Base-by-base conservation (phyloP, 2,113 vertebrate genomes). In the Gadus chalcogrammus region DNA sequence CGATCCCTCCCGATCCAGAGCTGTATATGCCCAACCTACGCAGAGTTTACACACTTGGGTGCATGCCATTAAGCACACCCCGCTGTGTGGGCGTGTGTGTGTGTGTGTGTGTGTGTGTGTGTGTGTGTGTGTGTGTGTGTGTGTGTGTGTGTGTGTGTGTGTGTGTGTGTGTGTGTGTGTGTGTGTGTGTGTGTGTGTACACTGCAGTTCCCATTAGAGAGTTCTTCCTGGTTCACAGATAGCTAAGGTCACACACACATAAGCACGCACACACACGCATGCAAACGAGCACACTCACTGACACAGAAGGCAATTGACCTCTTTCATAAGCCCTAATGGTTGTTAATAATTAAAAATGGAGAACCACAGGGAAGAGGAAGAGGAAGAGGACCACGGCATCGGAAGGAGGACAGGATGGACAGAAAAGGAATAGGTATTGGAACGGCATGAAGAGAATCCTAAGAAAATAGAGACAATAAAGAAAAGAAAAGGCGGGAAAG, bases 271-370 rank as follows among this genome's bases (percentile, higher is more conserved):
- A 52, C 56, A 31, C 61, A 58, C 15, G 64, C 60, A 52, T 16
- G 24, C 52, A 67, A 53, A 31, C 28, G 61, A 35, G 65, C 63
- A 69, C 59, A 79, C 60, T 63, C 79, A 72, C 66, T 71, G 70
- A 68, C 69, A 72, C 68, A 70, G 77, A 76, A 76, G 53, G 38
- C 73, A 68, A 79, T 69, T 78, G 81, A 73, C 72, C 67, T 71
- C 67, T 65, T 81, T 77, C 67, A 80, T 27, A 65, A 77, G 73
- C 74, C 61, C 6, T 72, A 18, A 62, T 61, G 72, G 61, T 66
- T 72, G 70, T 86, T 76, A 75, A 84, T 78, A 79, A 81, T 70
- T 76, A 35, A 79, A 64, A 61, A 52, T 69, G 27, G 70, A 67
- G 59, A 68, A 75, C 63, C 61, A 74, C 42, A 16, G 65, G 8